These are phyloP conservation scores for Timema cristinae DNA, from an alignment of 2,888 invertebrate species.

Conservation along the genomic window DNA sequence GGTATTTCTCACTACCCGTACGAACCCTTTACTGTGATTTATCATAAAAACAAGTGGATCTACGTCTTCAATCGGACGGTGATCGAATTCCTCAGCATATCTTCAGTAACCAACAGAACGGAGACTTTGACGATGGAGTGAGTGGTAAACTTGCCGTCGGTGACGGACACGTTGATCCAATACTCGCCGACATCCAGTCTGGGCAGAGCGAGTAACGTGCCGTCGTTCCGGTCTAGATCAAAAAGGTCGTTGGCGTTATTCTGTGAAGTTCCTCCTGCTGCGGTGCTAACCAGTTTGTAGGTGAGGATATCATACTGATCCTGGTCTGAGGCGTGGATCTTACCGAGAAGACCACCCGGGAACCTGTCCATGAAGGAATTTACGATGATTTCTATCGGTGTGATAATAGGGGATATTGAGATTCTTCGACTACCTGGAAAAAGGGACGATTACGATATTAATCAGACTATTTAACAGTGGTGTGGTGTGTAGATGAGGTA, in stretches of 20 bases:
- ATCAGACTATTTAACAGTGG: no score
- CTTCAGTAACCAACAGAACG: not conserved
- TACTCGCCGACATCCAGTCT: conserved; percentile 12
- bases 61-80: conserved; percentile 38
- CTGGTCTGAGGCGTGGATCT: conserved; percentile 48
- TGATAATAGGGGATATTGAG: conserved; percentile 51
- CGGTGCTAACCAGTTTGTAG: conserved; percentile 41
- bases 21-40: conserved; percentile 43
- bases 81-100: not conserved
- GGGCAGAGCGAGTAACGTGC: conserved; percentile 1
- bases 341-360: conserved; percentile 50
- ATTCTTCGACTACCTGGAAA: conserved; percentile 48
- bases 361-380: conserved; percentile 49
- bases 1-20: conserved; percentile 42
- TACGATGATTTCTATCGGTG: conserved; percentile 48
- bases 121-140: conserved; percentile 6
- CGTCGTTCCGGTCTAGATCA: conserved; percentile 26
- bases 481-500: no score
- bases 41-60: conserved; percentile 47
- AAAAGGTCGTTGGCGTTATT: conserved; percentile 58
- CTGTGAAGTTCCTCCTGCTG: conserved; percentile 43
- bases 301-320: conserved; percentile 51
- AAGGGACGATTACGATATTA: no score
- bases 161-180: conserved; percentile 11
- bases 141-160: conserved; percentile 10